Conservation (phyloP, 1,140 invertebrate genomes). For the Micrasema minimum region DNA sequence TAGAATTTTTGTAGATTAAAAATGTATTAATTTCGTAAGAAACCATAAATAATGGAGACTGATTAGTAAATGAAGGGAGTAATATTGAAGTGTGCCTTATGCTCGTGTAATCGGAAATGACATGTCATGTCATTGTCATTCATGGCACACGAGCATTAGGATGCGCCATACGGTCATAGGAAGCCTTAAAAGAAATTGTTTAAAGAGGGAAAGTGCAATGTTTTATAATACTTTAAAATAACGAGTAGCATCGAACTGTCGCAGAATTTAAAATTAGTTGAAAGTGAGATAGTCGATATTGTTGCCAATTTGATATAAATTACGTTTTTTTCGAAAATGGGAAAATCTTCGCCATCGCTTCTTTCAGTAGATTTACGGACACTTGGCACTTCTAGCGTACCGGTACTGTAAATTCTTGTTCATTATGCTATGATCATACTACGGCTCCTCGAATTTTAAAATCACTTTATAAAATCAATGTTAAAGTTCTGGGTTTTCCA, state of each 20-base stretch:
- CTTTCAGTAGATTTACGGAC: slow-evolving; percentile 38
- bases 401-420: slow-evolving; percentile 1
- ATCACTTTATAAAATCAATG: neutral
- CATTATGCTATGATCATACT: slow-evolving; percentile 32
- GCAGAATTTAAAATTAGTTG: slow-evolving; percentile 7
- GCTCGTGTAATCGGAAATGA: slow-evolving; percentile 17
- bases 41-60: neutral
- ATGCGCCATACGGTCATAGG: neutral
- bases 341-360: neutral
- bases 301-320: neutral
- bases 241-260: neutral
- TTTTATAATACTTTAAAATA: no score
- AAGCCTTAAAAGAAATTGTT: slow-evolving; percentile 32
- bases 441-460: neutral
- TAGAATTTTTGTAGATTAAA: no score
- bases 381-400: slow-evolving; percentile 9
- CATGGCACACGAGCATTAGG: slow-evolving; percentile 1
- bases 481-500: slow-evolving; percentile 19
- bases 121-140: slow-evolving; percentile 9
- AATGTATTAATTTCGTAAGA: no score
- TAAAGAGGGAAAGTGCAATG: slow-evolving; percentile 30
- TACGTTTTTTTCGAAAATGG: neutral
- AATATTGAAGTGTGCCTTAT: neutral
- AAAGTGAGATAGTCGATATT: slow-evolving; percentile 7
- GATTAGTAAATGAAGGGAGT: neutral